phyloP scores from a whole-genome alignment of 2,888 invertebrate genomes.

The Drosophila melanosoma region DNA sequence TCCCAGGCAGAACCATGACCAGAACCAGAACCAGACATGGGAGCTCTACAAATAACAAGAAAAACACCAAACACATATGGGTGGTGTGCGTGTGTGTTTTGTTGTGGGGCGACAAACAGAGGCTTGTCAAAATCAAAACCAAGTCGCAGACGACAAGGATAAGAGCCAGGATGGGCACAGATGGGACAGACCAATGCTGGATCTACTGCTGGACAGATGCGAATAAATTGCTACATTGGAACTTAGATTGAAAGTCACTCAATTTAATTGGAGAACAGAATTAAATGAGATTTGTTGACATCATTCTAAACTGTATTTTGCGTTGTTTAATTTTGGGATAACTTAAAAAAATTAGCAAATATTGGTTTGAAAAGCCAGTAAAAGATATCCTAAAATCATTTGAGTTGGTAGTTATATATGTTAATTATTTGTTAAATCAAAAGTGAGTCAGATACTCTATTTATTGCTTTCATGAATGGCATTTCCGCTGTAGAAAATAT shows the following conservation, averaged over 20 bases:
- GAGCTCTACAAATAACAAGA: slow-evolving; percentile 58
- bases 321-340: not conserved
- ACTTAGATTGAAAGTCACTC: slow-evolving; percentile 60
- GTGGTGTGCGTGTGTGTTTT: slow-evolving; percentile 6
- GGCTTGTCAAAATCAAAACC: slow-evolving; percentile 73
- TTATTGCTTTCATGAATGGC: slow-evolving; percentile 34
- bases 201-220: slow-evolving; percentile 37
- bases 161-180: slow-evolving; percentile 54
- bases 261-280: slow-evolving; percentile 54
- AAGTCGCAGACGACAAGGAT: slow-evolving; percentile 69
- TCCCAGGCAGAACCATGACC: slow-evolving; percentile 19
- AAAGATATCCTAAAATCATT: not conserved
- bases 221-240: slow-evolving; percentile 38
- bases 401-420: too few relatives aligned
- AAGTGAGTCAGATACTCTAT: slow-evolving; percentile 51
- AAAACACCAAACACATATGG: slow-evolving; percentile 34
- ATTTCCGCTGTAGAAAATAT: slow-evolving; percentile 64
- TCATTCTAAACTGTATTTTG: not conserved
- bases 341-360: not conserved
- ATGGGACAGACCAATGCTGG: slow-evolving; percentile 48
- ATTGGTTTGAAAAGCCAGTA: not conserved
- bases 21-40: slow-evolving; percentile 38
- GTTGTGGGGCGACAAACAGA: slow-evolving; percentile 22
- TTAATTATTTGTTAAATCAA: not conserved
- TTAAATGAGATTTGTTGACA: slow-evolving; percentile 7